Evolutionary conservation across 2,797 vertebrate species (phyloP), one percentile per base, ranked within the genome.

Genomic region (Lutjanus campechanus): DNA sequence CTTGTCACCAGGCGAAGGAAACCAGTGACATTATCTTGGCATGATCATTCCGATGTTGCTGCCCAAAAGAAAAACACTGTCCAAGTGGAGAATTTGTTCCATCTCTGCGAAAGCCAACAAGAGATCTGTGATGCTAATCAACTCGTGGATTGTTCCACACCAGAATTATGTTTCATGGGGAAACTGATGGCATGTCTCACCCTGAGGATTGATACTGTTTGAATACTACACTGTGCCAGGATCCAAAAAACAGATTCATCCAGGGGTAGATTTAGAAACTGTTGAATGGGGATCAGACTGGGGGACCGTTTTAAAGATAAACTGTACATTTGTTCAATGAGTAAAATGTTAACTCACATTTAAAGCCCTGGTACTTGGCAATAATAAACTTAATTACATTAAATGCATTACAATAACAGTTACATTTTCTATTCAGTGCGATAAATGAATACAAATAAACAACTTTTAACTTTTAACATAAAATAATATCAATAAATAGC

Each of bases 111-210:
- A 25, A 20, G 59, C 46, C 77, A 83, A 25, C 56, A 54, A 44
- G 64, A 87, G 55, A 54, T 72, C 73, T 85, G 73, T 53, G n/a
- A 50, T 69, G 40, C 60, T 49, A 79, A 83, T 73, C 41, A 79
- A 64, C n/a, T 50, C 16, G 40, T 62, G 51, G 58, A 73, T 75
- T 70, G 20, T 73, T 76, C 61, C 62, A 72, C 22, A 69, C 25
- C 73, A 77, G 61, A 36, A 40, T 54, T 63, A 55, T 43, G 11
- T 22, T 62, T 72, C 41, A 56, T 51, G 2, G 40, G 41, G 61
- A 68, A 76, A 76, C n/a, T 44, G 15, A 69, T 47, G 60, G 8
- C 41, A 56, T 12, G 29, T 47, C 29, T 46, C n/a, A n/a, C 25
- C 11, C 25, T 68, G 9, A 51, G 6, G 20, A 70, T 15, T 73